phyloP scores from a whole-genome alignment of 2,113 vertebrate genomes.

The Microcebus ravelobensis region DNA sequence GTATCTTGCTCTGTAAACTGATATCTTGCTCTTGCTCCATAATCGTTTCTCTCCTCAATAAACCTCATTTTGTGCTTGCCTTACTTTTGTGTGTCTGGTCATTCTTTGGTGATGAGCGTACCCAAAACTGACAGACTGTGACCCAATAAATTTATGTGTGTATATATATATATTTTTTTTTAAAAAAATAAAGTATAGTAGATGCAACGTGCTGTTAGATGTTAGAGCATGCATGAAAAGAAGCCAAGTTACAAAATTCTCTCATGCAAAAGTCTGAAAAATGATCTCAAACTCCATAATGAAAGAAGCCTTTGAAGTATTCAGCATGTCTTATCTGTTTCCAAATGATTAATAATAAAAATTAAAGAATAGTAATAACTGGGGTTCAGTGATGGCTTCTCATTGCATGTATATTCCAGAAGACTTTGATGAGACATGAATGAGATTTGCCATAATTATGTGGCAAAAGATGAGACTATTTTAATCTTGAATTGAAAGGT shows the following conservation, averaged over 20 bases:
- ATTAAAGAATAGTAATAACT: slow-evolving; percentile 28
- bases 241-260: background rate
- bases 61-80: too few relatives aligned
- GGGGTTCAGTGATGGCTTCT: background rate
- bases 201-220: background rate
- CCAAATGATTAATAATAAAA: slow-evolving; percentile 56
- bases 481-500: slow-evolving; percentile 48
- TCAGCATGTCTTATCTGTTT: background rate
- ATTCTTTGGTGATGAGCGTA: too few relatives aligned
- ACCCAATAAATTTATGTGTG: background rate
- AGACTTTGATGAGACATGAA: slow-evolving; percentile 40
- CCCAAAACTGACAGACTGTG: too few relatives aligned
- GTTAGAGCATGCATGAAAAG: background rate
- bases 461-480: slow-evolving; percentile 29
- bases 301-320: slow-evolving; percentile 5
- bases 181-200: background rate
- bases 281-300: background rate
- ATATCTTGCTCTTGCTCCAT: too few relatives aligned
- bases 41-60: too few relatives aligned
- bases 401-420: background rate
- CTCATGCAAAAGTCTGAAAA: background rate
- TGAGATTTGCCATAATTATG: slow-evolving; percentile 35
- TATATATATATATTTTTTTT: too few relatives aligned
- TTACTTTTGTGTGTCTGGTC: too few relatives aligned
- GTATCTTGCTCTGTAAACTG: too few relatives aligned